Base-by-base conservation (phyloP, 1,140 invertebrate species). In the Coptotermes formosanus region DNA sequence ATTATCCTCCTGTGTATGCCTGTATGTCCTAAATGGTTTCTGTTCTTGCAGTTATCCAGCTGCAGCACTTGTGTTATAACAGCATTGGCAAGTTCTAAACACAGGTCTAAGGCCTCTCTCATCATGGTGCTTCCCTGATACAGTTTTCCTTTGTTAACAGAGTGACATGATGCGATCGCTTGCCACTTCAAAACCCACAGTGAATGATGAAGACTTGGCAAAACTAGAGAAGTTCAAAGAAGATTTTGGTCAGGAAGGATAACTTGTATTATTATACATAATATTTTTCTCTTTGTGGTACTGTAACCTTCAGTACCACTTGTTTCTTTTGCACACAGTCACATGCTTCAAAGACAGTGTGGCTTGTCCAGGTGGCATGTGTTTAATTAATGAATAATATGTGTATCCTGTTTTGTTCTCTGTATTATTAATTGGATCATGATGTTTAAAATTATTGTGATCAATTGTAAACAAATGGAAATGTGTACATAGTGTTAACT, bases 181-280 rank as follows among this genome's bases (percentile, higher is more conserved):
- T 88, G 94, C 95, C 7, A 98, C 96, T 85, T 97, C 97, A 59
- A 99, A 99, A 92, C 98, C 99, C 23, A 99, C 99, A 30, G 98
- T 99, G 0, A 99, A 99, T 91, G 96, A 98, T 88, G 96, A 98
- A 82, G 99, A 99, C 91, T 94, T 99, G 93, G 93, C 94, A 45
- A 99, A 99, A 91, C 92, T 99, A 89, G 95, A 97, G 89, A 97
- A 99, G 90, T 99, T 99, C 91, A 99, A 96, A 91, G 95, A 97
- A 90, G 98, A 99, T 92, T 99, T 99, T 92, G 99, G 99, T 44
- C 98, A 99, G 92, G 99, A 99, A 92, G 99, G 98, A 90, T 99
- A 95, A 93, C 87, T 69, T 23, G 38, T 4, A 38, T 85, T 21
- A 3, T 81, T 55, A 55, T 21, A 21, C 4, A 9, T 45, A 30